phyloP scores from a whole-genome alignment of 2,797 vertebrate species.

The Xenentodon cancila region DNA sequence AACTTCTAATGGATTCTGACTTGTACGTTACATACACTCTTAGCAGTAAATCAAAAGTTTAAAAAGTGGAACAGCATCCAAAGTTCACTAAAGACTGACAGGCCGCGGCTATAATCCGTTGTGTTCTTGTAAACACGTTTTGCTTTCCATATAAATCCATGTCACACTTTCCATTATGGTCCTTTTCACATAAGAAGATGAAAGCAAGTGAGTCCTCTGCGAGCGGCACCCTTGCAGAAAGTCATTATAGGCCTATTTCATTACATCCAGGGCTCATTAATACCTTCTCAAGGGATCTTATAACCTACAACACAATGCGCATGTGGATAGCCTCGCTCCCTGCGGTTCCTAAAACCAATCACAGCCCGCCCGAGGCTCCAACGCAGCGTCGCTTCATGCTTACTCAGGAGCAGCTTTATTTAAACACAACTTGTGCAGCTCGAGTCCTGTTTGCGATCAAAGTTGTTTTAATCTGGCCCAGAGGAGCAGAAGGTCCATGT shows the following conservation, averaged over 20 bases:
- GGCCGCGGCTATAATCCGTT: too few species aligned
- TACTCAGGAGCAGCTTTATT: constrained; percentile 20
- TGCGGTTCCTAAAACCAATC: constrained; percentile 38
- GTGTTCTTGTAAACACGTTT: too few species aligned
- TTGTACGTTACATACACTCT: too few species aligned
- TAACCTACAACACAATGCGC: constrained; percentile 35
- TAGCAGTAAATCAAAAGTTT: too few species aligned
- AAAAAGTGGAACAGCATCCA: too few species aligned
- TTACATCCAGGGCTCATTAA: constrained; percentile 39
- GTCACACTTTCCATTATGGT: too few species aligned
- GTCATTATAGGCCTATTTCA: constrained; percentile 29
- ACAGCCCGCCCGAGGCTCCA: constrained; percentile 5
- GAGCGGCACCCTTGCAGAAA: constrained; percentile 25
- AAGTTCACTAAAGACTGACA: too few species aligned
- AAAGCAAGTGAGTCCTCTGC: not conserved
- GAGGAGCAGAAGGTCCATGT: constrained; percentile 9
- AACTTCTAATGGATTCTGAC: too few species aligned
- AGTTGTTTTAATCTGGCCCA: constrained; percentile 4
- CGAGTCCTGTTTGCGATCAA: constrained; percentile 17
- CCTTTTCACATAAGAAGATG: constrained; percentile 8
- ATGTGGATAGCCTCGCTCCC: constrained; percentile 31
- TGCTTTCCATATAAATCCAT: too few species aligned
- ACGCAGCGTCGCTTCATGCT: not conserved
- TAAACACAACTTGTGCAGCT: not conserved
- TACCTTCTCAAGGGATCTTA: constrained; percentile 21